These are phyloP conservation scores for Ptychodera flava DNA, from an alignment of 35 echinoderm and acorn worm species.

Conservation along the genomic window DNA sequence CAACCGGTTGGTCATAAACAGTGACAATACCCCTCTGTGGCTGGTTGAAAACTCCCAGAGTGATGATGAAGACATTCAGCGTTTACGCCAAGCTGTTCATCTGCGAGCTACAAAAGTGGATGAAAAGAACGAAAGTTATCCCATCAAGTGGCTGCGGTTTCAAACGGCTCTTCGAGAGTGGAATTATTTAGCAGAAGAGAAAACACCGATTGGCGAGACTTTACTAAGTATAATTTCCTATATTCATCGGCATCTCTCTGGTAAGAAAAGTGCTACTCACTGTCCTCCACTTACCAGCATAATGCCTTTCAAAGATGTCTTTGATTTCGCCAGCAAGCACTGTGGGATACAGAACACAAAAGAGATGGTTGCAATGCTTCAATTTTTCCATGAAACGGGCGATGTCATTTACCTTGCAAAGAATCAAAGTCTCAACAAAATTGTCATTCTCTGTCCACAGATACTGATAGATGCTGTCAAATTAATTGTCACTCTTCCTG, in stretches of 20 bases:
- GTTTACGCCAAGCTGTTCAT: background rate
- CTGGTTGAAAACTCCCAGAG: slow-evolving; percentile 17
- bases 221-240: background rate
- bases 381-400: slow-evolving; percentile 16
- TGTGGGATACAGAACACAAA: slow-evolving; percentile 3
- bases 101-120: background rate
- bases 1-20: slow-evolving; percentile 2
- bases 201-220: background rate
- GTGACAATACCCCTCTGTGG: slow-evolving; percentile 5
- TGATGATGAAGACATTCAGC: slow-evolving; percentile 2
- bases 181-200: background rate
- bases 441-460: slow-evolving; percentile 18
- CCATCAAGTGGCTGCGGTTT: slow-evolving; percentile 21
- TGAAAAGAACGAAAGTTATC: slow-evolving; percentile 7
- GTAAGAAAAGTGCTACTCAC: background rate
- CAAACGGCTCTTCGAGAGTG: background rate
- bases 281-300: background rate
- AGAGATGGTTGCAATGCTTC: slow-evolving; percentile 11
- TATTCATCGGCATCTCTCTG: background rate
- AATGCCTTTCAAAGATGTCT: slow-evolving; percentile 7
- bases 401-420: slow-evolving; percentile 22
- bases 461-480: slow-evolving; percentile 25
- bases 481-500: slow-evolving; percentile 11
- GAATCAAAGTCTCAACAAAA: background rate
- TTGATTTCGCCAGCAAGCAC: background rate